A percentile compares a stretch with the other conserved stretches of the same genome.
These are phyloP conservation scores for Boloria selene DNA, from an alignment of 2,888 invertebrate genomes.

Conservation along the genomic window DNA sequence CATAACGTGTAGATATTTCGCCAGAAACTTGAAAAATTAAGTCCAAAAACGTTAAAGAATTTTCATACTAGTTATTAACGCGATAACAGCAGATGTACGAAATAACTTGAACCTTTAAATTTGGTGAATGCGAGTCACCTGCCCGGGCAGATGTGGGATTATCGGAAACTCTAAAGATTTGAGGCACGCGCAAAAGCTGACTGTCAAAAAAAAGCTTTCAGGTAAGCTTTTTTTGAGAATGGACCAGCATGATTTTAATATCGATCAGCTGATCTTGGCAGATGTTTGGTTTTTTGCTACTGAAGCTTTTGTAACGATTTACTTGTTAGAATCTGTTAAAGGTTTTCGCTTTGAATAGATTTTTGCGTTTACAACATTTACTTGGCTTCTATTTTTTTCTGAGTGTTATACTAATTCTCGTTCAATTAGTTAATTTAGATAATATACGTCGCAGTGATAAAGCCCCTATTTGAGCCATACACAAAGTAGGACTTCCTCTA, in stretches of 20 bases:
- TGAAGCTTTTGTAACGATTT: background rate
- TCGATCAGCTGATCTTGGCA: conserved; percentile 62
- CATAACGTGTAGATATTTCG: conserved; percentile 1
- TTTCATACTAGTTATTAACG: conserved; percentile 7
- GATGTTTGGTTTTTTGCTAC: conserved; percentile 9
- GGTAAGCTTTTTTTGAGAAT: conserved; percentile 43
- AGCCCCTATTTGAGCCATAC: too few relatives aligned
- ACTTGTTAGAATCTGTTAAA: too few relatives aligned
- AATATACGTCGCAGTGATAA: too few relatives aligned
- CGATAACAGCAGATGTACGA: conserved; percentile 33
- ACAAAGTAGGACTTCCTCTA: too few relatives aligned
- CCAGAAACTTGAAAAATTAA: conserved; percentile 18
- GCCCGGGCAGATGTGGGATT: conserved; percentile 69
- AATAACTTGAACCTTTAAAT: conserved; percentile 44
- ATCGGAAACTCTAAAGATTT: conserved; percentile 63
- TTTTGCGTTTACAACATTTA: too few relatives aligned
- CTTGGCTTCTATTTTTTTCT: too few relatives aligned
- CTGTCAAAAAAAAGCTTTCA: conserved; percentile 59
- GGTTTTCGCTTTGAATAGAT: too few relatives aligned
- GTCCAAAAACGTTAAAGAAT: conserved; percentile 16
- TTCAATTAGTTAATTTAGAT: too few relatives aligned
- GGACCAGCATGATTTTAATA: conserved; percentile 35
- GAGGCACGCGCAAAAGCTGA: conserved; percentile 73
- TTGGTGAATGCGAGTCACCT: conserved; percentile 67
- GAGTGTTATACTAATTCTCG: too few relatives aligned